Evolutionary conservation across 2,888 invertebrate genomes (phyloP), one percentile per base, ranked within the genome.

Genomic region (Physocephala rufipes): DNA sequence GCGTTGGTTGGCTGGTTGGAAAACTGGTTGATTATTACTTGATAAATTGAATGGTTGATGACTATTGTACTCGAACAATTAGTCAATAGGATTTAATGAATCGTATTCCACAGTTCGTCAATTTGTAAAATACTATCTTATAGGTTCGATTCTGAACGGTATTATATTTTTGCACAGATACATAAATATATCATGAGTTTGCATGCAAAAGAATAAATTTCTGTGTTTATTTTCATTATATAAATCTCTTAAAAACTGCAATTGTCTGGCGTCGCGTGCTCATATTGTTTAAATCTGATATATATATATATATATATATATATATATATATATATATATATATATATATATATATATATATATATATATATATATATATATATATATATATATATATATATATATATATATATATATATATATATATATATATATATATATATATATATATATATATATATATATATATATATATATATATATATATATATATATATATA

Each of bases 221-320:
- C 28, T 64, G 24, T 47, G 21, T 16, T 21, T 53, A n/a, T 28
- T 2, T 64, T 47, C 51, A 19, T 19, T 2, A 21, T 65, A 53
- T 65, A 30, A 51, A 49, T 59, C 67, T 67, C 24, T 28, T 19
- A 67, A 30, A 45, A 12, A 59, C 36, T 68, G 49, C 81, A 84
- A 84, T 84, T 83, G 83, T n/a, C n/a, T n/a, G n/a, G n/a, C 83
- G 84, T 84, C 84, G 84, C 84, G 84, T 84, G 84, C 84, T 81
- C 78, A 81, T 82, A 82, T 82, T 79, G 82, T 80, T 84, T 82
- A 82, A 68, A 45, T 51, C 36, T 49, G 47, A 68, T 24, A 24
- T 58, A 26, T 28, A 3, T 24, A 28, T 51, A 30, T 51, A 36
- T 36, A 36, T 36, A 9, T 36, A 36, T 36, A n/a, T n/a, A n/a